Conservation (phyloP, 2,113 vertebrate species). For the Mesitornis unicolor region DNA sequence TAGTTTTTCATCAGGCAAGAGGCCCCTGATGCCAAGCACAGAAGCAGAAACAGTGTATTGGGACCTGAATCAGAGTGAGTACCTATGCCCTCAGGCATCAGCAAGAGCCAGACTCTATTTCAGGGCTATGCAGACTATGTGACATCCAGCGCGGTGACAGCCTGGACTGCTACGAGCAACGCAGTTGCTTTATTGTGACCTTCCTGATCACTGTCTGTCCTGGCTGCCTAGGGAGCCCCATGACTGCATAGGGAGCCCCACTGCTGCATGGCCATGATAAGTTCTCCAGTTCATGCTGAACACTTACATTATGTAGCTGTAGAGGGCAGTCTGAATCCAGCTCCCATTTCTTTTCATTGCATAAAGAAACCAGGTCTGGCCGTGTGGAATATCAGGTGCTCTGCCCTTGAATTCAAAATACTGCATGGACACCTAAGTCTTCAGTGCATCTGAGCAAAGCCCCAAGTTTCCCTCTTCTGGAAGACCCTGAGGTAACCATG, state of each 20-base stretch:
- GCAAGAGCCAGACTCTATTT: neutral
- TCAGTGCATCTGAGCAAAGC: neutral
- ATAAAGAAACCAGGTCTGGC: neutral
- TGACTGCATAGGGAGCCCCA: neutral
- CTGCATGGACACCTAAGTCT: neutral
- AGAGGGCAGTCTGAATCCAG: slow-evolving; percentile 47
- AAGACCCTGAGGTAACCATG: neutral
- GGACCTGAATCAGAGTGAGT: neutral
- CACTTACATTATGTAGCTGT: neutral
- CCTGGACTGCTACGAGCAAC: neutral
- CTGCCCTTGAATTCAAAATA: neutral
- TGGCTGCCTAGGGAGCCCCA: neutral
- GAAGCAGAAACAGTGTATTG: neutral
- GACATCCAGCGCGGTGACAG: neutral
- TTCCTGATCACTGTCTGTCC: neutral
- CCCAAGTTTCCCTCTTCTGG: neutral
- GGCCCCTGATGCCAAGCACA: neutral
- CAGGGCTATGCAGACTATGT: neutral
- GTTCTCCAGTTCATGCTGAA: neutral
- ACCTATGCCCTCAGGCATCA: neutral
- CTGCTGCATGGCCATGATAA: neutral
- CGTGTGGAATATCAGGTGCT: neutral
- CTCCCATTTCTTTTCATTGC: neutral
- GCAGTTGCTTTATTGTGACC: neutral
- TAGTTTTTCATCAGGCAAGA: neutral